These are phyloP conservation scores for Xylota sylvarum DNA, from an alignment of 2,888 invertebrate species.

Conservation along the genomic window DNA sequence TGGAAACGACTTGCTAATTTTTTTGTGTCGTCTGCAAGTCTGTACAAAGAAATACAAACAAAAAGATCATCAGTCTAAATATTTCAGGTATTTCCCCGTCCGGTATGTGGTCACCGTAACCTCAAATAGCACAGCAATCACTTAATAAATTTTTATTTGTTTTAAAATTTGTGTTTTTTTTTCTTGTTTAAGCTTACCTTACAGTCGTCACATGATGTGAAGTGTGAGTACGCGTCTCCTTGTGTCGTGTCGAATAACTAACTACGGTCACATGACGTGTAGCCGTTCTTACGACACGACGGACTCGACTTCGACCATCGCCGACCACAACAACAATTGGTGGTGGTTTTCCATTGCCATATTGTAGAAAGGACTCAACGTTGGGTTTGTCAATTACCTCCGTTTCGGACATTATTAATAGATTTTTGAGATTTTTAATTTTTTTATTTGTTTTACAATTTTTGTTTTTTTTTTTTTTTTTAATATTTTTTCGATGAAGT, in stretches of 20 bases:
- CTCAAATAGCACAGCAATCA: conserved; percentile 20
- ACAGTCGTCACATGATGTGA: conserved; percentile 85
- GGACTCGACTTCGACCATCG: conserved; percentile 84
- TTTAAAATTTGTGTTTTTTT: conserved; percentile 12
- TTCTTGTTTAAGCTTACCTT: conserved; percentile 81
- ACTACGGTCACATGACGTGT: conserved; percentile 85
- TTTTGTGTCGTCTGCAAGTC: background rate
- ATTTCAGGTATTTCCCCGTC: conserved; percentile 33
- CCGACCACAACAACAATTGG: conserved; percentile 85
- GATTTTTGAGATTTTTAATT: conserved; percentile 3
- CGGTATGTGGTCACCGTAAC: conserved; percentile 45
- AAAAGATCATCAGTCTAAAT: background rate
- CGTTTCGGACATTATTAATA: conserved; percentile 80
- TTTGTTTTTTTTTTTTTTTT: conserved; percentile 12
- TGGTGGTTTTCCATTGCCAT: conserved; percentile 83
- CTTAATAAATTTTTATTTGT: conserved; percentile 2
- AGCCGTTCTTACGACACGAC: conserved; percentile 84
- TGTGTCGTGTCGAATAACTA: conserved; percentile 84
- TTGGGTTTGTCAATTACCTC: conserved; percentile 79
- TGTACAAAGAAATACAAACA: conserved; percentile 28
- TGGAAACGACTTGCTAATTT: too few relatives aligned
- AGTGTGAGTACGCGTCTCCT: conserved; percentile 84
- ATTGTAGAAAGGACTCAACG: conserved; percentile 83
- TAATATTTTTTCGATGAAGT: conserved; percentile 45
- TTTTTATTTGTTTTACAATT: too few relatives aligned